Evolutionary conservation across 2,113 vertebrate genomes (phyloP).

Genomic region (Protomyctophum bolini): DNA sequence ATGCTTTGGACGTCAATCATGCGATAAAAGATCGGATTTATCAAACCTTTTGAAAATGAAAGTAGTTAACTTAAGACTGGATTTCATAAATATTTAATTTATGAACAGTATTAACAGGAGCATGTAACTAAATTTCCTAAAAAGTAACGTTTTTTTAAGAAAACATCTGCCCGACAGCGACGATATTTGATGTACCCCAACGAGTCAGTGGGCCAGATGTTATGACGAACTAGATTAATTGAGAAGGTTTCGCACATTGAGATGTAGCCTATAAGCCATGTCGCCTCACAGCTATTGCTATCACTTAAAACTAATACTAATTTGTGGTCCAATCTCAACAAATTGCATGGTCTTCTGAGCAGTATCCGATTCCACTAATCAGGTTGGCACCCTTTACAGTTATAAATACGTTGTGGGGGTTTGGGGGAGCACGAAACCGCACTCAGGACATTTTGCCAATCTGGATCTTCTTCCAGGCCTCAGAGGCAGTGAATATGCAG

Average conservation of each 20-base stretch:
- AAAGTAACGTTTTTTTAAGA: slow-evolving; percentile 6
- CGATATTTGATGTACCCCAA: slow-evolving; percentile 1
- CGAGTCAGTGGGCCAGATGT: slow-evolving; percentile 36
- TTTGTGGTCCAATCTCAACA: slow-evolving; percentile 31
- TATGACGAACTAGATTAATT: no score
- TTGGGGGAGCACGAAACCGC: neutral
- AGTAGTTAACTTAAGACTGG: no score
- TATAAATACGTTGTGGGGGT: slow-evolving; percentile 55
- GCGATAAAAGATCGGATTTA: neutral
- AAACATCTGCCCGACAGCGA: no score
- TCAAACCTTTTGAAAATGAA: no score
- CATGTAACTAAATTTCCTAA: slow-evolving; percentile 30
- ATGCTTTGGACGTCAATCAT: no score
- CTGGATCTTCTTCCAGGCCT: slow-evolving; percentile 99
- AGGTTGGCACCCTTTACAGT: slow-evolving; percentile 49
- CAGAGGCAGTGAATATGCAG: slow-evolving; percentile 97
- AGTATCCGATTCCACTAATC: slow-evolving; percentile 59
- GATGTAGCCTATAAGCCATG: slow-evolving; percentile 12
- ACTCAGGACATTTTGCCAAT: slow-evolving; percentile 93
- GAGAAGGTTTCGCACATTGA: slow-evolving; percentile 48
- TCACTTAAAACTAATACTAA: slow-evolving; percentile 27
- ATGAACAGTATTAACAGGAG: slow-evolving; percentile 37
- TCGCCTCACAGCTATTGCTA: slow-evolving; percentile 61
- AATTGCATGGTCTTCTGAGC: slow-evolving; percentile 22
- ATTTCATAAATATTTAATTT: slow-evolving; percentile 12